These are phyloP conservation scores for Pelecanoides urinatrix DNA, from an alignment of 2,113 vertebrate species.

Conservation along the genomic window DNA sequence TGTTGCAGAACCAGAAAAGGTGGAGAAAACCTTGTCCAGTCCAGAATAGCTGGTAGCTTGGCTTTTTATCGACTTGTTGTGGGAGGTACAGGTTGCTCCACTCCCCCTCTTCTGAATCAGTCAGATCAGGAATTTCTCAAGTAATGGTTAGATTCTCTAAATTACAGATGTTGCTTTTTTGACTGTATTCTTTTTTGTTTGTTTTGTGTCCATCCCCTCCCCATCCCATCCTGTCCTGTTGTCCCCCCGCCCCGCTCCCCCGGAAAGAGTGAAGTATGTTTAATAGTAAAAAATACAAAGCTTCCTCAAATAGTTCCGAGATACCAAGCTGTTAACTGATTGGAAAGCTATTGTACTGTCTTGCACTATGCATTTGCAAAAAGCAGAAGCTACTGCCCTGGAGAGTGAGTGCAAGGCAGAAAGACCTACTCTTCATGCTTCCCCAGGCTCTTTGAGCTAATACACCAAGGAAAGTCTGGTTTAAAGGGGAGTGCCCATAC, in stretches of 20 bases:
- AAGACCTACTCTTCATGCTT: background rate
- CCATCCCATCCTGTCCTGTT: no score
- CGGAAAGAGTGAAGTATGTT: background rate
- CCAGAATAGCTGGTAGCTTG: background rate
- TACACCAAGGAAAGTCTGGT: background rate
- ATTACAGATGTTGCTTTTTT: background rate
- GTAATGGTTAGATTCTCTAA: background rate
- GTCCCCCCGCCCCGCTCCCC: no score
- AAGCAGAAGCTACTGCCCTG: background rate
- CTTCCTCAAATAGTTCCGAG: background rate
- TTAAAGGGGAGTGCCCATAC: background rate
- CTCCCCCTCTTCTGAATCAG: background rate
- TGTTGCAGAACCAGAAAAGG: slow-evolving; percentile 11
- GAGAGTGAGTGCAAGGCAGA: background rate
- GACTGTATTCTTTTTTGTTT: background rate
- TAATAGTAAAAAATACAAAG: background rate
- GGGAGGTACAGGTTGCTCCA: background rate
- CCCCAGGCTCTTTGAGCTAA: background rate
- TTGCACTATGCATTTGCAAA: accelerated
- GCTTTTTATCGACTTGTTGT: background rate
- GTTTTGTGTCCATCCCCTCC: no score
- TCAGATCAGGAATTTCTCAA: background rate
- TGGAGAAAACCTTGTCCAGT: background rate
- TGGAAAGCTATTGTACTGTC: background rate
- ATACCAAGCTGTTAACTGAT: background rate